Evolutionary conservation across 2,113 vertebrate species (phyloP).

Genomic region (Paralichthys olivaceus): DNA sequence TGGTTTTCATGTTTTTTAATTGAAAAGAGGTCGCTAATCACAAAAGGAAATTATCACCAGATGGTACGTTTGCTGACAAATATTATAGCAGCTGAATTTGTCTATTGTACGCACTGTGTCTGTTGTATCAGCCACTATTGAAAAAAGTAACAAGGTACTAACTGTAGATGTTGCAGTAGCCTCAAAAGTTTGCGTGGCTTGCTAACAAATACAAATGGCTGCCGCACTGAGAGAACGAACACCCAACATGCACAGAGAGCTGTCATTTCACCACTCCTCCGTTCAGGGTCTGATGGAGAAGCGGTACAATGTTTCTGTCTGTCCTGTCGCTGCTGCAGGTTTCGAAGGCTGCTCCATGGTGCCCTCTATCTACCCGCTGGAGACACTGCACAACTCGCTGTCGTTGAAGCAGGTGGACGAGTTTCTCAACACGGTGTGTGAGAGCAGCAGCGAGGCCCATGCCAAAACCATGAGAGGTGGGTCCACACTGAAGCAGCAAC

Average conservation of each 20-base stretch:
- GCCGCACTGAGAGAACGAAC: not conserved
- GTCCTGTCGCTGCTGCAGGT: constrained; percentile 82
- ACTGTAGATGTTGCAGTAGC: not conserved
- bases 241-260: constrained; percentile 39
- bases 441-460: constrained; percentile 86
- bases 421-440: constrained; percentile 90
- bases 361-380: constrained; percentile 96
- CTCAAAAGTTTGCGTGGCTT: constrained; percentile 10
- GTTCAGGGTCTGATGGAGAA: constrained; percentile 11
- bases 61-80: not conserved
- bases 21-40: constrained; percentile 18
- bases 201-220: constrained; percentile 25
- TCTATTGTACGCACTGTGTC: too few species aligned
- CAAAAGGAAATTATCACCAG: not conserved
- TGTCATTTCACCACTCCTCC: not conserved
- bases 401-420: constrained; percentile 95
- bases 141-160: not conserved
- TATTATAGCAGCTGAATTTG: too few species aligned
- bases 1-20: constrained; percentile 9
- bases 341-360: constrained; percentile 99
- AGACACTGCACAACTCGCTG: constrained; percentile 97
- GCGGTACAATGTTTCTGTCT: constrained; percentile 64
- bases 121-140: not conserved
- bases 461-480: constrained; percentile 88
- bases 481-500: not conserved